A percentile compares a stretch with the other conserved stretches of the same genome.
These are phyloP conservation scores for Zosterops pallidus DNA, from an alignment of 2,113 vertebrate genomes.

Conservation along the genomic window DNA sequence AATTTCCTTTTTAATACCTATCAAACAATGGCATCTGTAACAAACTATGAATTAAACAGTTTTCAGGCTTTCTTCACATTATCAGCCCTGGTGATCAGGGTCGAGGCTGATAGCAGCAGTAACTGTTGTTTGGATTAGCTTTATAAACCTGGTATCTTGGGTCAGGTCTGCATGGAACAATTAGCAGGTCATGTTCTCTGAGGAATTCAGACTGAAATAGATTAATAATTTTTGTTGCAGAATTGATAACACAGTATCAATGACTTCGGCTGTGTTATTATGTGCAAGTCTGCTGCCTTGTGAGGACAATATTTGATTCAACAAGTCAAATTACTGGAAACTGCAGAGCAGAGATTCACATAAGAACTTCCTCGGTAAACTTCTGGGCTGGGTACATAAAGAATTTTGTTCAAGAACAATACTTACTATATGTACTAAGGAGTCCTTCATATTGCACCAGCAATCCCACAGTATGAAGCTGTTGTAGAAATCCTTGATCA, in stretches of 20 bases:
- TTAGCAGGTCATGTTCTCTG: neutral
- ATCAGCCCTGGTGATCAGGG: neutral
- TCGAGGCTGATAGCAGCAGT: neutral
- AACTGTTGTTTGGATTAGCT: neutral
- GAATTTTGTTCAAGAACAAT: neutral
- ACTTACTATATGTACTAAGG: conserved; percentile 98
- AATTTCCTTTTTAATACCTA: neutral
- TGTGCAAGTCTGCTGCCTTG: neutral
- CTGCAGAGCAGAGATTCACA: neutral
- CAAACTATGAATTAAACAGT: neutral
- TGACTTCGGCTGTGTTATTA: neutral
- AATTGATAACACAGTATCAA: neutral
- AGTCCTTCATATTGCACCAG: conserved; percentile 95
- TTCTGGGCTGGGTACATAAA: neutral
- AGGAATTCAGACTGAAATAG: neutral
- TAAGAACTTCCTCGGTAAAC: neutral
- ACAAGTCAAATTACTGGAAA: neutral
- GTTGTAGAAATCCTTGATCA: conserved; percentile 89
- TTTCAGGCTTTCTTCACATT: neutral
- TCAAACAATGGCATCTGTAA: neutral
- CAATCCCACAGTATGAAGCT: conserved; percentile 90
- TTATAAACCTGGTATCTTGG: neutral
- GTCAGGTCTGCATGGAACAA: neutral
- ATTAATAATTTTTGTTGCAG: neutral
- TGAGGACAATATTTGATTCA: neutral